Conservation (phyloP, 2,797 vertebrate genomes). For the Clarias pachynema region DNA sequence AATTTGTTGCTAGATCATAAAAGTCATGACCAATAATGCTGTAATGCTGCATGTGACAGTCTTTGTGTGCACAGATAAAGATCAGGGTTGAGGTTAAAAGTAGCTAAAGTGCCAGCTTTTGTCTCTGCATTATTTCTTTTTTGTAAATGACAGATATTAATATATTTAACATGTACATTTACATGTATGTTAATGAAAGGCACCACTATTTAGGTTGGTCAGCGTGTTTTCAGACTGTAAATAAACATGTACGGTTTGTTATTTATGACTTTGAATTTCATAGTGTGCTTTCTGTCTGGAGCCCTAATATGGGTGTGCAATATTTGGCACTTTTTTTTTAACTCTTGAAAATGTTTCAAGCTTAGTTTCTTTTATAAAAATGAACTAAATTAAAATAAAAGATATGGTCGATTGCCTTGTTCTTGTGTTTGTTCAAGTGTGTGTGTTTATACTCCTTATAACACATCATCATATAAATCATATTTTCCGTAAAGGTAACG, state of each 20-base stretch:
- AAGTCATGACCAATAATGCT: conserved; percentile 10
- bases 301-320: conserved; percentile 71
- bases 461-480: background rate
- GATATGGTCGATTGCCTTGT: background rate
- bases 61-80: conserved; percentile 18
- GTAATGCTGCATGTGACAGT: conserved; percentile 21
- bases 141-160: conserved; percentile 77
- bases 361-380: conserved; percentile 80
- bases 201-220: conserved; percentile 68
- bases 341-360: conserved; percentile 73
- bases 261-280: conserved; percentile 74
- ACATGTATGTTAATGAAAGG: conserved; percentile 69
- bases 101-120: conserved; percentile 69
- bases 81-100: conserved; percentile 61
- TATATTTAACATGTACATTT: conserved; percentile 71
- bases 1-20: conserved; percentile 2
- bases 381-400: conserved; percentile 40
- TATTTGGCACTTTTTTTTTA: conserved; percentile 76
- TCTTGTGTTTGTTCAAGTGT: background rate
- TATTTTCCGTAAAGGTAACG: background rate
- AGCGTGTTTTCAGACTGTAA: conserved; percentile 75
- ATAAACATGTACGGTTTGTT: conserved; percentile 74
- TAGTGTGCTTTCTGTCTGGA: conserved; percentile 76
- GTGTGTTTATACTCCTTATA: background rate
- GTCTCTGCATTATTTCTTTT: conserved; percentile 70